Conservation (phyloP, 2,797 vertebrate species). For the Siniperca undulata region DNA sequence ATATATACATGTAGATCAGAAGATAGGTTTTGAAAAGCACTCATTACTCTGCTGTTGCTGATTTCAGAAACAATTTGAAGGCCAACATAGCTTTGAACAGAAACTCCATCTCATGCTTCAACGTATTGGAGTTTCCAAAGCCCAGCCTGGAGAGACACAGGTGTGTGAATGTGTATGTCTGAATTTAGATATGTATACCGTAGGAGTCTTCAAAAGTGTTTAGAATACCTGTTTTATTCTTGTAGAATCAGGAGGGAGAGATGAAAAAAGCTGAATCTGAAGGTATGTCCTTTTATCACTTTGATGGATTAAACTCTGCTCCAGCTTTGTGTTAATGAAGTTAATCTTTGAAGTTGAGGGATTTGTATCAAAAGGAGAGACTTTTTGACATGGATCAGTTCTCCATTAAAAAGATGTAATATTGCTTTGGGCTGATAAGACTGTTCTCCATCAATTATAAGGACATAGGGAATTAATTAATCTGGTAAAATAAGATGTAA, state of each 20-base stretch:
- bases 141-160: conserved; percentile 88
- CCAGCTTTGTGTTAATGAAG: conserved; percentile 37
- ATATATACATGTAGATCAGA: neutral
- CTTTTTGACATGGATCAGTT: conserved; percentile 26
- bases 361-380: conserved; percentile 43
- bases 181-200: neutral
- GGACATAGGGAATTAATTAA: conserved; percentile 18
- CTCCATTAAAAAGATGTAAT: conserved; percentile 33
- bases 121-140: conserved; percentile 93
- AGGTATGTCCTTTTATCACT: conserved; percentile 70
- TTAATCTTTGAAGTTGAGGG: conserved; percentile 36
- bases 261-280: conserved; percentile 87
- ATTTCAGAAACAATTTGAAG: conserved; percentile 90
- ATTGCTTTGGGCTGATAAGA: conserved; percentile 23
- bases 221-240: conserved; percentile 38
- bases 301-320: conserved; percentile 34
- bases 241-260: conserved; percentile 81
- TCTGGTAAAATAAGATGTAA: conserved; percentile 36
- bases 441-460: conserved; percentile 8
- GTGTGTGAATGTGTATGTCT: conserved; percentile 56
- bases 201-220: conserved; percentile 3
- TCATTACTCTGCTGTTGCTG: conserved; percentile 30
- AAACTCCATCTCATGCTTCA: conserved; percentile 96
- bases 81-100: conserved; percentile 94
- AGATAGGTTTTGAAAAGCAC: neutral